Conservation (phyloP, 2,888 invertebrate genomes). For the Pantelozetes paolii region DNA sequence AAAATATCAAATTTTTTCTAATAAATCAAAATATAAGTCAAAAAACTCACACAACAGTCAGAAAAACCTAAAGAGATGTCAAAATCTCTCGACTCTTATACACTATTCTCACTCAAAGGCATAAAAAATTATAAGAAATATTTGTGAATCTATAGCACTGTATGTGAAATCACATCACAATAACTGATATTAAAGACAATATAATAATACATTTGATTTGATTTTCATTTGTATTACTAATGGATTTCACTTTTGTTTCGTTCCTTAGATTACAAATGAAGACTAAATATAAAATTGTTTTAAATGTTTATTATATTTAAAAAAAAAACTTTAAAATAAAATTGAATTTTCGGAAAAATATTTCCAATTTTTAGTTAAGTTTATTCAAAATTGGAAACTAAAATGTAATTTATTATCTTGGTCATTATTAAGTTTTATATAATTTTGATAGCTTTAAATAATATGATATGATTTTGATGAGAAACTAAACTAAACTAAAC, state of each 20-base stretch:
- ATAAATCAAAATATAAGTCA: slow-evolving; percentile 7
- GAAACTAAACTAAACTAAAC: too few relatives aligned
- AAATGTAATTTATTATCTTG: too few relatives aligned
- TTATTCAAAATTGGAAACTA: too few relatives aligned
- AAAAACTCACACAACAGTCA: neutral
- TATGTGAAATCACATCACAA: neutral
- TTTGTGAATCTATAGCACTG: neutral
- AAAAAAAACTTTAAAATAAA: too few relatives aligned
- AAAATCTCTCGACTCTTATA: neutral
- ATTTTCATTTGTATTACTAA: neutral
- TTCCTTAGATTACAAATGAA: too few relatives aligned
- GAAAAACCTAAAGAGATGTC: neutral
- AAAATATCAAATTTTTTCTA: neutral
- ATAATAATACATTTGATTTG: neutral
- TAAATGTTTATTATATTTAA: too few relatives aligned
- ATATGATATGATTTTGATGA: too few relatives aligned
- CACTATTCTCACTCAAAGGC: neutral
- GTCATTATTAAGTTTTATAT: too few relatives aligned
- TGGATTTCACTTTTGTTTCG: neutral
- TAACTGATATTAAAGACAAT: neutral
- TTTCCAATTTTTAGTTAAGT: too few relatives aligned
- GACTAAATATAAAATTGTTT: too few relatives aligned
- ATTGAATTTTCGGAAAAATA: too few relatives aligned
- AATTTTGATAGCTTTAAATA: too few relatives aligned
- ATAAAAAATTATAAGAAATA: neutral